A percentile compares a stretch with the other conserved stretches of the same genome.
These are phyloP conservation scores for Ormyrus thymus DNA, from an alignment of 2,888 invertebrate species.

Conservation along the genomic window DNA sequence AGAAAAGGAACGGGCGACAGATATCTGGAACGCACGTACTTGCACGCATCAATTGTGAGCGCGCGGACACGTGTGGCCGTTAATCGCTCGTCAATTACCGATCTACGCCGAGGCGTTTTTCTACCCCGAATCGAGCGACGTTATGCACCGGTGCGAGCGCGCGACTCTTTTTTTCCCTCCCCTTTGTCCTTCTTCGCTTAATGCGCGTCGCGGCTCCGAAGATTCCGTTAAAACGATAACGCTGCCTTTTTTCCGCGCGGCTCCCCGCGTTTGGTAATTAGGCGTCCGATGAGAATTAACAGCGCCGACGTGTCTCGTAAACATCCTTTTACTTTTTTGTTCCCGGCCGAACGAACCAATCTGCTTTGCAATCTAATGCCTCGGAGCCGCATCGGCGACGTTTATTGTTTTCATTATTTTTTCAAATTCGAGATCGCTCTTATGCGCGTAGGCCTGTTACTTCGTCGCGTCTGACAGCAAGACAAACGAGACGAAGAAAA, in stretches of 20 bases:
- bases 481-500: too few relatives aligned
- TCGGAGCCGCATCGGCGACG: too few relatives aligned
- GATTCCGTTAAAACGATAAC: slow-evolving; percentile 36
- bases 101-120: slow-evolving; percentile 39
- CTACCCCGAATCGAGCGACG: slow-evolving; percentile 31
- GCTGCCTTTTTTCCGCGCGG: background rate
- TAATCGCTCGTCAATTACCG: slow-evolving; percentile 58
- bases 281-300: slow-evolving; percentile 12
- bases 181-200: slow-evolving; percentile 38
- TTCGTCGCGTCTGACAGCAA: background rate
- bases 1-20: slow-evolving; percentile 3
- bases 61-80: slow-evolving; percentile 53
- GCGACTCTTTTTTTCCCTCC: slow-evolving; percentile 1
- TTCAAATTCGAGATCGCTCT: background rate
- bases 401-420: too few relatives aligned
- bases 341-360: too few relatives aligned
- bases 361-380: too few relatives aligned
- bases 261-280: slow-evolving; percentile 22
- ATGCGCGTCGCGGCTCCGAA: slow-evolving; percentile 4
- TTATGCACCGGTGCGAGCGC: background rate
- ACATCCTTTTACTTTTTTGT: too few relatives aligned
- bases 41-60: slow-evolving; percentile 50
- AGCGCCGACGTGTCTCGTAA: too few relatives aligned
- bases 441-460: background rate
- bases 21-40: slow-evolving; percentile 43